Base-by-base conservation (phyloP, 2,113 vertebrate species). In the Alethe castanea region DNA sequence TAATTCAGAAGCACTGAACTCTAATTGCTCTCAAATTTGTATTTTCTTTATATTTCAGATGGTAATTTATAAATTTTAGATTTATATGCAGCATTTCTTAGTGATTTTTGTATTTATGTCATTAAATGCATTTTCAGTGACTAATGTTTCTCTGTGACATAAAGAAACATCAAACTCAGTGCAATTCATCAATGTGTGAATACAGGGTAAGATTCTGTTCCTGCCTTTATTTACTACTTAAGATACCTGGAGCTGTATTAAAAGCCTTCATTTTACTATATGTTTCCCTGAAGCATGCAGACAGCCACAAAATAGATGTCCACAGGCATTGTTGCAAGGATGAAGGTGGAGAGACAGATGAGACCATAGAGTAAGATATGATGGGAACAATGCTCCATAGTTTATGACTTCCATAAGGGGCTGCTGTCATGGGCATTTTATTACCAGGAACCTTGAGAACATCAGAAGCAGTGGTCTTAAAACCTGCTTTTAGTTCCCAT, bases 141-240 rank as follows among this genome's bases (percentile, higher is more conserved):
- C 36, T 50, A 80, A 56, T 40, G n/a, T 7, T 56, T 83, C 22
- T 80, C n/a, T 70, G 28, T 56, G 33, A 36, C 7, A 48, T 78
- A 78, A 90, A 62, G 20, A 87, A 78, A 47, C 22, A 60, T 42
- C 33, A 56, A 67, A 57, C 11, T 80, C 52, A 29, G 5, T 42
- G 19, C 22, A 91, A 81, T 50, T 86, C 9, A 8, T 71, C 12
- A 7, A 7, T 66, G 16, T 36, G 11, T 71, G 44, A 89, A 84
- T 56, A n/a, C 5, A 56, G 52, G 6, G 4, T 60, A 22, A 76
- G 20, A 44, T 67, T 81, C 42, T 65, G 18, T 38, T 76, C 44
- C 59, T 90, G 44, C 11, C 33, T 87, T 87, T 91, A 38, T 94
- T 94, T 81, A 44, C 17, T 44, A n/a, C 36, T 44, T 48, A 44